Base-by-base conservation (phyloP, 2,888 invertebrate genomes). In the Pterostichus niger region DNA sequence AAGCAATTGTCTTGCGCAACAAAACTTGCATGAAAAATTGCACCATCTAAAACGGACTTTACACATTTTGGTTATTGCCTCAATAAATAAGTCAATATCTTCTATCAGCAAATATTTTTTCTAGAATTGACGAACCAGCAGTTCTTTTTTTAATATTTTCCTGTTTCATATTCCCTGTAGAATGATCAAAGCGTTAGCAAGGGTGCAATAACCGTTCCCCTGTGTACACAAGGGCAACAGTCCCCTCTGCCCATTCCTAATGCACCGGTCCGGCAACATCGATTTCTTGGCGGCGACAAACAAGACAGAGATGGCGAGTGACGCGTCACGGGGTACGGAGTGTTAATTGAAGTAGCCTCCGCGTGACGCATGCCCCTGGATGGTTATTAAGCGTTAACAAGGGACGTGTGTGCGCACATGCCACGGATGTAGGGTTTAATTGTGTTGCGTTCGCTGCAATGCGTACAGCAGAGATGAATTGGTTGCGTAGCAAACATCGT, bases 361-460 rank as follows among this genome's bases (percentile, higher is more conserved):
- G 59, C 31, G 49, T 64, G 35, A 35, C 35, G 64, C 10, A 31
- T 35, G 64, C 64, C 64, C 35, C 64, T 64, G 35, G 31, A 9
- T 64, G 35, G 64, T 64, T 64, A 64, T 64, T 64, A 64, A 64
- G 64, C 64, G 64, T 9, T 64, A 64, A 64, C 64, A 13, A 64
- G 64, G 33, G 49, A 24, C 59, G 59, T 59, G 59, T 59, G 59
- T 31, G 31, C 31, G 64, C 35, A 64, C 35, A 64, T 33, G 64
- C 33, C 11, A 4, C 5, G 31, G 4, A 59, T 59, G 7, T 9
- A 10, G 31, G n/a, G 24, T 9, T 10, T 10, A 13, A 64, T 33
- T 64, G 33, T 64, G 13, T 6, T 49, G 49, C 64, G 56, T 56
- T 6, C 10, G 11, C 33, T n/a, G 64, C 64, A 13, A 35, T n/a